These are phyloP conservation scores for Drosophila burlai DNA, from an alignment of 1,140 invertebrate genomes.

Conservation along the genomic window DNA sequence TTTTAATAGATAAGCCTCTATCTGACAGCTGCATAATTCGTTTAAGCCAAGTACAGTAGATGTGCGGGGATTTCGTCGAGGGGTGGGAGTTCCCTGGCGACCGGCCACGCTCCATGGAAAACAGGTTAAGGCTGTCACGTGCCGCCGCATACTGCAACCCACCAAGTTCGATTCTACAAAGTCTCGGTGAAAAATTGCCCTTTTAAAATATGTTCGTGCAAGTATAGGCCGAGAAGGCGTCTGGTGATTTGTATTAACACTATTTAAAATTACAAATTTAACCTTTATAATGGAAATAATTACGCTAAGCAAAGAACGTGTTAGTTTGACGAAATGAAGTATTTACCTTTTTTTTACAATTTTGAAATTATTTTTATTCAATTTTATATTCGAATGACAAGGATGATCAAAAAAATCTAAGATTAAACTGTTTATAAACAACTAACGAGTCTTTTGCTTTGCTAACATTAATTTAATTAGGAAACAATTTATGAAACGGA, in stretches of 20 bases:
- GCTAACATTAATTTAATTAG: slow-evolving; percentile 13
- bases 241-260: slow-evolving; percentile 9
- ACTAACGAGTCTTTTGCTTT: neutral
- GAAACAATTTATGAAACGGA: neutral
- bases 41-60: neutral
- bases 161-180: slow-evolving; percentile 12
- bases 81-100: neutral
- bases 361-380: too few relatives aligned
- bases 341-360: too few relatives aligned
- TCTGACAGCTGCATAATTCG: neutral
- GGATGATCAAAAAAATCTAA: neutral
- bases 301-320: slow-evolving; percentile 11
- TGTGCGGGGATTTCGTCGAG: slow-evolving; percentile 1
- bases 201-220: neutral
- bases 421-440: neutral
- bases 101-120: slow-evolving; percentile 47
- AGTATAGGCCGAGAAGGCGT: neutral
- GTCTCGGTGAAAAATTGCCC: slow-evolving; percentile 5
- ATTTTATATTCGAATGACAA: neutral
- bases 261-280: slow-evolving; percentile 35
- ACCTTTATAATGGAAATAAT: slow-evolving; percentile 49
- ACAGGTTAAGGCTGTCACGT: slow-evolving; percentile 59
- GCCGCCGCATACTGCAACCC: slow-evolving; percentile 12
- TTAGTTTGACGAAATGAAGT: neutral
- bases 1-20: neutral